phyloP scores from a whole-genome alignment of 2,888 invertebrate species.

The Lordiphosa fenestrarum region DNA sequence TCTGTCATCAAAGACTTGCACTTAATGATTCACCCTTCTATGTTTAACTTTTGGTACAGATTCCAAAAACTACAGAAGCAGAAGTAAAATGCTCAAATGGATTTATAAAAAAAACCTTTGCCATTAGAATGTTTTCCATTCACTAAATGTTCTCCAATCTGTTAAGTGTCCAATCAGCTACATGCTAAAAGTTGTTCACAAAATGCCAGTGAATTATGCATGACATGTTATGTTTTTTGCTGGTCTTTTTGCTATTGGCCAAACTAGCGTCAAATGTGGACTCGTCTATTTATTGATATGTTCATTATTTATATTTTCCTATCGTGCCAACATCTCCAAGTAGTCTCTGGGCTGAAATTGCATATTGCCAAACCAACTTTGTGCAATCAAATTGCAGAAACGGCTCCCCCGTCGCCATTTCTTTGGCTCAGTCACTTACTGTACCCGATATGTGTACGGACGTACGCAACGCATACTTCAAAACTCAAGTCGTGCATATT shows the following conservation, averaged over 20 bases:
- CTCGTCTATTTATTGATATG: slow-evolving; percentile 52
- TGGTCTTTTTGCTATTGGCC: slow-evolving; percentile 2
- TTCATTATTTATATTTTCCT: slow-evolving; percentile 49
- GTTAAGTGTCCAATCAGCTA: too few species aligned
- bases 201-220: too few species aligned
- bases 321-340: slow-evolving; percentile 22
- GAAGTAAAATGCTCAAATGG: too few species aligned
- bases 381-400: slow-evolving; percentile 70
- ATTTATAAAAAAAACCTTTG: too few species aligned
- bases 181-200: too few species aligned
- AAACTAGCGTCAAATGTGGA: neutral
- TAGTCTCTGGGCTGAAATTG: slow-evolving; percentile 47
- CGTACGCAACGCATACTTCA: slow-evolving; percentile 27
- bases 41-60: too few species aligned
- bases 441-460: neutral
- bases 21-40: too few species aligned
- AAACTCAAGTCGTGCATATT: slow-evolving; percentile 65
- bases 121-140: too few species aligned
- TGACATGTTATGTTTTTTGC: neutral
- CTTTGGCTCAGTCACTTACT: slow-evolving; percentile 5
- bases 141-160: too few species aligned
- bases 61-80: too few species aligned
- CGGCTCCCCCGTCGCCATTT: slow-evolving; percentile 7
- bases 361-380: slow-evolving; percentile 62
- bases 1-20: too few species aligned